A percentile compares a stretch with the other conserved stretches of the same genome.
Evolutionary conservation across 2,113 vertebrate species (phyloP).

Genomic region (Cervus canadensis): DNA sequence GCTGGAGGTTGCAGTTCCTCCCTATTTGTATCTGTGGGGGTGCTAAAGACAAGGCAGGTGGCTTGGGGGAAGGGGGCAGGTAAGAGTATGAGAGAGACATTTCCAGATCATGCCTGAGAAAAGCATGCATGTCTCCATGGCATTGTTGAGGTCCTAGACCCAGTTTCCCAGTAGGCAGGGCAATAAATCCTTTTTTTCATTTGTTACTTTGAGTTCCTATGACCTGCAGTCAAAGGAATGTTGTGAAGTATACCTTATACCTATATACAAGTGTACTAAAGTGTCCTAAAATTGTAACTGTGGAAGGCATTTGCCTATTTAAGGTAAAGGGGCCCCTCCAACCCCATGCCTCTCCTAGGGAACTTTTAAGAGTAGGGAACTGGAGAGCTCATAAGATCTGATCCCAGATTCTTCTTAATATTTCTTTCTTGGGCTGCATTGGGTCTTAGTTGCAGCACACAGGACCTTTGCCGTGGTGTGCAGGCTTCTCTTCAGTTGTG

Average conservation of each 20-base stretch:
- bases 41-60: not conserved
- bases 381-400: not conserved
- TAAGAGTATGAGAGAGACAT: not conserved
- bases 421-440: fast-evolving
- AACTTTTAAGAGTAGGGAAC: not conserved
- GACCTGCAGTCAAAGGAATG: not conserved
- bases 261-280: not conserved
- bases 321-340: not conserved
- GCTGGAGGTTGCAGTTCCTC: not conserved
- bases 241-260: not conserved
- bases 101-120: not conserved
- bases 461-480: not conserved
- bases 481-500: not conserved
- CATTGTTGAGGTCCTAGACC: not conserved
- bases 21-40: too few species aligned
- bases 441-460: not conserved
- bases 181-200: not conserved
- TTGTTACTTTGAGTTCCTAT: not conserved
- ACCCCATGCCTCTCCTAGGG: not conserved
- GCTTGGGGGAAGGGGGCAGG: not conserved
- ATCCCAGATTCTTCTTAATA: not conserved
- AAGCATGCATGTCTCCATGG: not conserved
- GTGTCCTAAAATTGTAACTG: not conserved
- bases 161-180: not conserved
- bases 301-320: not conserved